Evolutionary conservation across 64 coral and sea anemone species (phyloP).

Genomic region (Montipora foliosa): DNA sequence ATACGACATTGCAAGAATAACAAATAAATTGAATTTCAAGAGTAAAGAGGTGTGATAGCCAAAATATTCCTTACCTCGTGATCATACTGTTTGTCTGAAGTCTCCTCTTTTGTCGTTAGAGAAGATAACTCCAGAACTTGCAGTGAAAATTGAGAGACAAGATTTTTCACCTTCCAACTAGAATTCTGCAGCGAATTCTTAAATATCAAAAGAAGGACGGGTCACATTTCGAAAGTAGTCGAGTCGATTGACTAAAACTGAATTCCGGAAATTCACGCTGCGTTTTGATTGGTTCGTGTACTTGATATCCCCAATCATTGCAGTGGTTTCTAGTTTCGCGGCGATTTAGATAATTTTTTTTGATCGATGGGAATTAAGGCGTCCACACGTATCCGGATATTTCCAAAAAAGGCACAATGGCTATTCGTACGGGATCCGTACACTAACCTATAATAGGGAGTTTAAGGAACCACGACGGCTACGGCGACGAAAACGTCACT

Average conservation of each 20-base stretch:
- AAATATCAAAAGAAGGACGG: neutral
- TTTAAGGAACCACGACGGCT: too few species aligned
- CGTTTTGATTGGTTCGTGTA: neutral
- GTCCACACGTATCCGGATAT: too few species aligned
- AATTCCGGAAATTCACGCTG: slow-evolving; percentile 40
- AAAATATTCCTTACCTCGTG: neutral
- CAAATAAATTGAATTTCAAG: neutral
- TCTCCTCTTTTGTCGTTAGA: neutral
- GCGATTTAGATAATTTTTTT: too few species aligned
- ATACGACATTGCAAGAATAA: neutral
- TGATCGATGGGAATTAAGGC: too few species aligned
- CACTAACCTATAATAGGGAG: too few species aligned
- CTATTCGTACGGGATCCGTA: too few species aligned
- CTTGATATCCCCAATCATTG: neutral
- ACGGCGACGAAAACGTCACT: too few species aligned
- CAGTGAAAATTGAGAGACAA: too few species aligned
- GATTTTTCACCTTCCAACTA: neutral
- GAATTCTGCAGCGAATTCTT: neutral
- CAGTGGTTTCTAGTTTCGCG: neutral
- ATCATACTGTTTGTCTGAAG: neutral
- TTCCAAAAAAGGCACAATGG: too few species aligned
- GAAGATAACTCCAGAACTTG: neutral
- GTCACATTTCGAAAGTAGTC: neutral
- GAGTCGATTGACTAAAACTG: neutral
- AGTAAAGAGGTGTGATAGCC: neutral